Percentiles rank a stretch among this genome's conserved stretches.
Evolutionary conservation across 2,113 vertebrate species (phyloP).

Genomic region (Pristiophorus japonicus): DNA sequence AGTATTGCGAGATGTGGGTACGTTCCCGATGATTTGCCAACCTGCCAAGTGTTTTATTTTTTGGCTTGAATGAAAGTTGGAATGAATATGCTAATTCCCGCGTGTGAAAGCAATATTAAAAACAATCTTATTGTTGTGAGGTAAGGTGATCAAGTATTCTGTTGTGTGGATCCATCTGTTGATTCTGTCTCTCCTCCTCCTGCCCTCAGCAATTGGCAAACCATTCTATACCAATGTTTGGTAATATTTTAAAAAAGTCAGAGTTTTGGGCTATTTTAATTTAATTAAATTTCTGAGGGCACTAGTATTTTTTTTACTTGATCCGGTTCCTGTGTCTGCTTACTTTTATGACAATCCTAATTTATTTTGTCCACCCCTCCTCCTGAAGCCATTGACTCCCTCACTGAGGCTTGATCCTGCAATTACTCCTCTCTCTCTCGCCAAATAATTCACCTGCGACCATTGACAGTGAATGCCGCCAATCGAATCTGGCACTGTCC

Average conservation of each 20-base stretch:
- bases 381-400: not conserved
- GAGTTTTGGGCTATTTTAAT: not conserved
- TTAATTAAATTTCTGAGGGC: not conserved
- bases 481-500: not conserved
- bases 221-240: not conserved
- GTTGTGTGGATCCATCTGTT: not conserved
- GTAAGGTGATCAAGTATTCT: not conserved
- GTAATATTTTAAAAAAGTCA: not conserved
- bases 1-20: constrained; percentile 92
- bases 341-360: not conserved
- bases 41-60: not conserved
- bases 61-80: not conserved
- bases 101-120: not conserved
- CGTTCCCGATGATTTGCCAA: constrained; percentile 43
- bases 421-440: not conserved
- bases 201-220: not conserved
- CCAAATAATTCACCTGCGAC: not conserved
- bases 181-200: not conserved
- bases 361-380: not conserved
- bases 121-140: not conserved
- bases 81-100: not conserved
- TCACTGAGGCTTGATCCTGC: not conserved
- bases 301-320: not conserved
- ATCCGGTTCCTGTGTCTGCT: not conserved
- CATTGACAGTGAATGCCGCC: not conserved